A percentile compares a stretch with the other conserved stretches of the same genome.
phyloP scores from a whole-genome alignment of 2,797 vertebrate species.

The Microcaecilia unicolor region DNA sequence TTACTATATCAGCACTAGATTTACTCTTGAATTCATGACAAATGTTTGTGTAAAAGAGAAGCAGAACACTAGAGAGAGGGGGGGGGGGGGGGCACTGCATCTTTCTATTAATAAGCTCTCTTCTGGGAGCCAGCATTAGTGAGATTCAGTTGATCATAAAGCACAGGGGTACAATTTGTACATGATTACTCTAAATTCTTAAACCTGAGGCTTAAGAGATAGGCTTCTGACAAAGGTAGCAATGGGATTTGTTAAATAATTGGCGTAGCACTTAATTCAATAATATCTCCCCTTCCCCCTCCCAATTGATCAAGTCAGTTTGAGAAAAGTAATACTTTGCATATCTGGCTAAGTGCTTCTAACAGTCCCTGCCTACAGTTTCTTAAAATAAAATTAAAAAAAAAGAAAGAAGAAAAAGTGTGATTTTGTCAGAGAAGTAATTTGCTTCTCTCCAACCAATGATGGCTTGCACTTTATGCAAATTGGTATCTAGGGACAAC shows the following conservation, averaged over 20 bases:
- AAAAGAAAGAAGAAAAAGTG: constrained; percentile 76
- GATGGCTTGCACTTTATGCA: constrained; percentile 98
- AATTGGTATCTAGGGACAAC: constrained; percentile 98
- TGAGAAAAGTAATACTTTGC: constrained; percentile 83
- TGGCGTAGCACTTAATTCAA: constrained; percentile 76
- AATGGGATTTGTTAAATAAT: constrained; percentile 77
- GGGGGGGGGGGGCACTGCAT: constrained; percentile 56
- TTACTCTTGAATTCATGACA: constrained; percentile 65
- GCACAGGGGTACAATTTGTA: constrained; percentile 79
- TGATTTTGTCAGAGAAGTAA: constrained; percentile 93
- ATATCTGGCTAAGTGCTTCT: constrained; percentile 92
- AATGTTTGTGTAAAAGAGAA: constrained; percentile 63
- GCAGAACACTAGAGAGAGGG: constrained; percentile 43
- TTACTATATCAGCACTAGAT: constrained; percentile 65
- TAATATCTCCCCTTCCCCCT: constrained; percentile 54
- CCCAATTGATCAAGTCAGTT: constrained; percentile 80
- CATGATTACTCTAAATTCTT: constrained; percentile 84
- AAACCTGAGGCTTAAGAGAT: constrained; percentile 75
- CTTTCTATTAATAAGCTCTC: constrained; percentile 73
- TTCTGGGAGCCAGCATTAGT: constrained; percentile 70
- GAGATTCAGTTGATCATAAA: constrained; percentile 68
- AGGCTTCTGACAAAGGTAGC: constrained; percentile 70
- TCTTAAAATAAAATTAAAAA: constrained; percentile 81
- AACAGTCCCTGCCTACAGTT: constrained; percentile 80
- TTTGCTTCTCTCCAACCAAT: constrained; percentile 96